Percentiles rank a stretch among this genome's conserved stretches.
phyloP scores from a whole-genome alignment of 2,888 invertebrate species.

The Cerastis leucographa region DNA sequence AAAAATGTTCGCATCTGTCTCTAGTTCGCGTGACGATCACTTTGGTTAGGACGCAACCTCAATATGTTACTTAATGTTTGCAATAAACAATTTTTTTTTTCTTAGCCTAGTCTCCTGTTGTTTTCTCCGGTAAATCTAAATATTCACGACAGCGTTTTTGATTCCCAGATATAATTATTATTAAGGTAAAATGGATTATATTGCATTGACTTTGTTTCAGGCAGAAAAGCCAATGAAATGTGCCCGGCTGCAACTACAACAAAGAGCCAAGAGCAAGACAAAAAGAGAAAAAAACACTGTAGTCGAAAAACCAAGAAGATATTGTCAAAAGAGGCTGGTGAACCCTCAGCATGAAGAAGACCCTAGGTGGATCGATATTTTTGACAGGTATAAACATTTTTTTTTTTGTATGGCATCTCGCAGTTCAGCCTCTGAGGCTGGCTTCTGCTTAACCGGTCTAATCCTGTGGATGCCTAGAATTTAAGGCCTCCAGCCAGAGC shows the following conservation, averaged over 20 bases:
- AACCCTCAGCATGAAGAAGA: slow-evolving; percentile 85
- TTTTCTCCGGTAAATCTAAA: too few relatives aligned
- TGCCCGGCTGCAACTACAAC: slow-evolving; percentile 82
- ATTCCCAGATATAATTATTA: background rate
- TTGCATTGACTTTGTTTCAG: slow-evolving; percentile 5
- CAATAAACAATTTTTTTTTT: too few relatives aligned
- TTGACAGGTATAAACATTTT: slow-evolving; percentile 73
- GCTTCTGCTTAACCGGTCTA: too few relatives aligned
- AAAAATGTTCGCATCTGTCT: background rate
- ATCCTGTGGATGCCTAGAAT: too few relatives aligned
- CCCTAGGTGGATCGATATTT: slow-evolving; percentile 79
- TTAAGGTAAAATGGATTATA: background rate
- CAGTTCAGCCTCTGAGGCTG: too few relatives aligned
- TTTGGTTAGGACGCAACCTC: background rate
- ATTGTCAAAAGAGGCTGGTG: slow-evolving; percentile 85
- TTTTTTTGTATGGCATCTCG: too few relatives aligned
- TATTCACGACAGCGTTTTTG: too few relatives aligned
- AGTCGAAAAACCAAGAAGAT: slow-evolving; percentile 78
- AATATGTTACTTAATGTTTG: background rate
- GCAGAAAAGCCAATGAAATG: slow-evolving; percentile 81
- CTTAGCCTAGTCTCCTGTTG: too few relatives aligned
- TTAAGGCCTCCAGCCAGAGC: too few relatives aligned
- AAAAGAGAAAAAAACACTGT: slow-evolving; percentile 58
- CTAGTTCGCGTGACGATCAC: background rate
- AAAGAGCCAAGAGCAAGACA: slow-evolving; percentile 75